These are phyloP conservation scores for Notolepis coatsorum DNA, from an alignment of 2,797 vertebrate species.

Conservation along the genomic window DNA sequence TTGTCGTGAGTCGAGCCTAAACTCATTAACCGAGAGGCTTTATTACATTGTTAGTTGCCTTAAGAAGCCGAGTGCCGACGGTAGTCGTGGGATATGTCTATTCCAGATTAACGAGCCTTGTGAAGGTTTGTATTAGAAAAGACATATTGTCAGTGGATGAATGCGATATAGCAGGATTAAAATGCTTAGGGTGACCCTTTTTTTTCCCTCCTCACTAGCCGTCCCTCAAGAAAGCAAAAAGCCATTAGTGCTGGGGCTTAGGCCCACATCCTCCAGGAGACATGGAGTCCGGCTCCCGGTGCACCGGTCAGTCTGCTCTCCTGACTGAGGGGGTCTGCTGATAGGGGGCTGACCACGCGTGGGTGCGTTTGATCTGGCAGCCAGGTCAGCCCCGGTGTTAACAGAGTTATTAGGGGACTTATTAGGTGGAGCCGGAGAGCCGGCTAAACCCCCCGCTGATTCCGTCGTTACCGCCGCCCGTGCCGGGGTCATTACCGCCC, in stretches of 20 bases:
- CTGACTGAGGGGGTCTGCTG: slow-evolving; percentile 25
- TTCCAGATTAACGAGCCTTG: slow-evolving; percentile 50
- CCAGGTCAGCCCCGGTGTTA: slow-evolving; percentile 75
- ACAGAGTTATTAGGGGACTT: slow-evolving; percentile 81
- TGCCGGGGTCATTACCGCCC: slow-evolving; percentile 73
- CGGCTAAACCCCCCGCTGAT: slow-evolving; percentile 74
- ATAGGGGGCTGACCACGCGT: slow-evolving; percentile 37
- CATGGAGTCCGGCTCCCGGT: background rate
- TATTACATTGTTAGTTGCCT: slow-evolving; percentile 55
- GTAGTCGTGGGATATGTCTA: slow-evolving; percentile 40
- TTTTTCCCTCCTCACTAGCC: slow-evolving; percentile 23
- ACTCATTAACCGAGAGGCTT: slow-evolving; percentile 68
- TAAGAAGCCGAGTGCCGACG: slow-evolving; percentile 36
- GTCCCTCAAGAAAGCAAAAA: slow-evolving; percentile 24
- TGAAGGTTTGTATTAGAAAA: slow-evolving; percentile 48
- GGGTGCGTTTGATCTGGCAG: slow-evolving; percentile 69
- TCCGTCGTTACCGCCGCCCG: slow-evolving; percentile 74
- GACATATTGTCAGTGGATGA: slow-evolving; percentile 40
- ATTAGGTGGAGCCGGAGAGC: slow-evolving; percentile 71
- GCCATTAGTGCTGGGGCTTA: background rate
- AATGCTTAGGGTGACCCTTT: slow-evolving; percentile 46
- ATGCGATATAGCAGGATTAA: slow-evolving; percentile 57
- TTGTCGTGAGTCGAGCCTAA: slow-evolving; percentile 55
- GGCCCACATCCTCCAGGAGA: background rate
- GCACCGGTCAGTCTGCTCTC: slow-evolving; percentile 36